phyloP scores from a whole-genome alignment of 2,888 invertebrate genomes.

The Nephrocerus scutellatus region DNA sequence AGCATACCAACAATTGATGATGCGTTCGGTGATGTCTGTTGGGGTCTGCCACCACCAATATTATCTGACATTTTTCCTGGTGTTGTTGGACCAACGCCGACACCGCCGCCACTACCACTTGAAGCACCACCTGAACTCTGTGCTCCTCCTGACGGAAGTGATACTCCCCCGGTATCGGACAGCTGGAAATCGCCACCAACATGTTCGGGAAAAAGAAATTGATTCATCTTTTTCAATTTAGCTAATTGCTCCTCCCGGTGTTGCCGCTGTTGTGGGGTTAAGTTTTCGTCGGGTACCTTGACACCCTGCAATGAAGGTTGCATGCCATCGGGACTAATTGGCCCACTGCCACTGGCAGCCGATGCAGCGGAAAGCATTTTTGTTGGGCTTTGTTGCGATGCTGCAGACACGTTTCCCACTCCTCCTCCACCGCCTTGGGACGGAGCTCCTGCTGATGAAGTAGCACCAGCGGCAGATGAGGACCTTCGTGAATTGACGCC shows the following conservation, averaged over 20 bases:
- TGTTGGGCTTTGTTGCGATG: constrained; percentile 19
- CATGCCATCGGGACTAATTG: constrained; percentile 50
- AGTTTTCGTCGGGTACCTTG: constrained; percentile 90
- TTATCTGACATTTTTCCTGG: constrained; percentile 22
- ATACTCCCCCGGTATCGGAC: too few species aligned
- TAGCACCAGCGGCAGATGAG: background rate
- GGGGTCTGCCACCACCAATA: too few species aligned
- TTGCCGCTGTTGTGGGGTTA: constrained; percentile 92
- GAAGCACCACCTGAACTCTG: constrained; percentile 5
- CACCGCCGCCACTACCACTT: constrained; percentile 7
- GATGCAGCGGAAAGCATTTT: constrained; percentile 11
- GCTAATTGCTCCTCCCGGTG: constrained; percentile 90
- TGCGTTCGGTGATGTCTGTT: too few species aligned
- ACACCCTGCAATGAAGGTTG: constrained; percentile 66
- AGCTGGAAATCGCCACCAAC: constrained; percentile 27
- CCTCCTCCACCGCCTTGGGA: constrained; percentile 1
- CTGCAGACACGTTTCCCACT: constrained; percentile 7
- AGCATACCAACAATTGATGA: constrained; percentile 14
- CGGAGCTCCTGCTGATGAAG: background rate
- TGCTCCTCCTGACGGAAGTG: too few species aligned
- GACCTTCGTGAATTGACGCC: too few species aligned
- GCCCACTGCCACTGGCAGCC: constrained; percentile 23
- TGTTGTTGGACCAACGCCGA: constrained; percentile 14
- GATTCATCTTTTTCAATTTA: constrained; percentile 82
- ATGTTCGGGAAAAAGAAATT: constrained; percentile 83